Percentiles rank a stretch among this genome's conserved stretches.
Evolutionary conservation across 2,113 vertebrate genomes (phyloP).

Genomic region (Ammodytes dubius): DNA sequence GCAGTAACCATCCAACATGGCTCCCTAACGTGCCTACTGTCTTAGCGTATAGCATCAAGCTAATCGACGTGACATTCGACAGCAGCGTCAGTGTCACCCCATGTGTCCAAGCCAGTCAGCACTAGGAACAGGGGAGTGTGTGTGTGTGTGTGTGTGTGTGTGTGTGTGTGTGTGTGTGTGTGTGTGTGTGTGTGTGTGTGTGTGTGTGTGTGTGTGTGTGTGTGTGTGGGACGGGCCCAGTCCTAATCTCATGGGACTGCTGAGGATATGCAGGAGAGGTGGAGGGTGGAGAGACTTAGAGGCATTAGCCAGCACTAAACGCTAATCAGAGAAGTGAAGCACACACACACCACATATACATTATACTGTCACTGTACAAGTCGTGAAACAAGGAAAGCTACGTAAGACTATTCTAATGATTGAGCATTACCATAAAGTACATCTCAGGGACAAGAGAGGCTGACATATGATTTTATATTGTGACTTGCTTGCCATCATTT

Average conservation of each 20-base stretch:
- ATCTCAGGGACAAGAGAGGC: too few relatives aligned
- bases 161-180: not conserved
- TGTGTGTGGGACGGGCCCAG: constrained; percentile 36
- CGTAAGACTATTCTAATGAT: too few relatives aligned
- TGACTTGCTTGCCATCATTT: too few relatives aligned
- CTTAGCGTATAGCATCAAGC: constrained; percentile 21
- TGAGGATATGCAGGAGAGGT: constrained; percentile 49
- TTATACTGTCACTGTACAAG: too few relatives aligned
- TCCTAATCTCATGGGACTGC: constrained; percentile 66
- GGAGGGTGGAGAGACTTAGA: constrained; percentile 56
- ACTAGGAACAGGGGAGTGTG: not conserved
- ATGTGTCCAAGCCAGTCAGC: constrained; percentile 61
- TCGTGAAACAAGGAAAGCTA: too few relatives aligned
- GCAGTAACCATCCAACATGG: too few relatives aligned
- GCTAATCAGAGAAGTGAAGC: constrained; percentile 38
- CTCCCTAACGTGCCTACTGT: constrained; percentile 19
- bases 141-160: not conserved
- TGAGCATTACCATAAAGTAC: too few relatives aligned
- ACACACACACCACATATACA: not conserved
- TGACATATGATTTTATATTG: too few relatives aligned
- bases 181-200: not conserved
- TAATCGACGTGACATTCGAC: constrained; percentile 50
- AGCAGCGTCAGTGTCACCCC: constrained; percentile 52
- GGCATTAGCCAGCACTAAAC: constrained; percentile 51
- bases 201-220: not conserved